Evolutionary conservation across 2,888 invertebrate genomes (phyloP), one percentile per base, ranked within the genome.

Genomic region (Drosophila algonquin): DNA sequence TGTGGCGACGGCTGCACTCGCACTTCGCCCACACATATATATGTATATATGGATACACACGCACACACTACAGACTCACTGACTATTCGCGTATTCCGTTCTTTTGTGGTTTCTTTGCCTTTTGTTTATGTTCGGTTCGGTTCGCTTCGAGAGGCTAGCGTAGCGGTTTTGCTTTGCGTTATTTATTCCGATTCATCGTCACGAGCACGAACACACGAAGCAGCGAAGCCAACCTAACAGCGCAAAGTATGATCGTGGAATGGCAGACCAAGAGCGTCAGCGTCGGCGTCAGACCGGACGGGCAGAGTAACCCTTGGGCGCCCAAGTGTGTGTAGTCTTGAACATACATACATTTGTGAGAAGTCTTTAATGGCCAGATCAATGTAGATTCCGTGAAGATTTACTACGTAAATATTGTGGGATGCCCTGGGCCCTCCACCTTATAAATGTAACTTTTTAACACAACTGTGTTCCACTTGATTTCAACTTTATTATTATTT

Each of bases 231-330:
- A 80, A 85, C 85, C 79, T 73, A 79, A 84, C 85, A 79, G 85
- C 79, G 74, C 82, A 73, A 81, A 77, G 78, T 79, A 83, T 76
- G 83, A 87, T 87, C 81, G 79, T 79, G 77, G 76, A 86, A 77
- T 87, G 81, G 48, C 52, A 53, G 60, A 59, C 53, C 62, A 57
- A 44, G 46, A 56, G 32, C 52, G 64, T 47, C 62, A 54, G 67
- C 59, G 61, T 32, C 56, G 40, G 27, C 18, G 30, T 52, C 69
- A 47, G 55, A 55, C 68, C 51, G 54, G 53, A 9, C 18, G 24
- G n/a, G 30, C 47, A 35, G 46, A 46, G 52, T 70, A 68, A 68
- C 69, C 69, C 69, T 52, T 70, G 50, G 54, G 48, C 35, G 67
- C 27, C 48, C 48, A 18, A 62, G 3, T 54, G 30, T 12, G 10